phyloP scores from a whole-genome alignment of 2,113 vertebrate species.

The Lophura nycthemera region DNA sequence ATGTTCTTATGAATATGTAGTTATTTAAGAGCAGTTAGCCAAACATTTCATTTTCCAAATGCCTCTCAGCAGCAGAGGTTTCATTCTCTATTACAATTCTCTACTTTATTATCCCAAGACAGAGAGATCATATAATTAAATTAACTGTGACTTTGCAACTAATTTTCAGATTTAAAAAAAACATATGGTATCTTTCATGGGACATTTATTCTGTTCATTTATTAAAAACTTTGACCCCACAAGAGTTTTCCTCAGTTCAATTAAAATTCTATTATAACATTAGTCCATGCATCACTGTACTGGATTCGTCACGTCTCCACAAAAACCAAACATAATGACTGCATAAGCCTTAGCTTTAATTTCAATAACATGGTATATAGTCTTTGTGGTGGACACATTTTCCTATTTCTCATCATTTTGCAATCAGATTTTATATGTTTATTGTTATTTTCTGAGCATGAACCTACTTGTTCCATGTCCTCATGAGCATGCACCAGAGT shows the following conservation, averaged over 20 bases:
- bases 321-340: not conserved
- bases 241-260: slow-evolving; percentile 45
- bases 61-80: not conserved
- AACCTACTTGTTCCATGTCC: accelerated
- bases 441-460: not conserved
- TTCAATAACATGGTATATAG: not conserved
- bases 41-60: not conserved
- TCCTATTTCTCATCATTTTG: not conserved
- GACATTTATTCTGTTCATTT: slow-evolving; percentile 64
- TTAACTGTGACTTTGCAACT: slow-evolving; percentile 73
- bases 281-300: slow-evolving; percentile 34
- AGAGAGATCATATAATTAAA: slow-evolving; percentile 67
- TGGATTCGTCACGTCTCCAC: slow-evolving; percentile 5
- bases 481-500: not conserved
- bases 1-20: not conserved
- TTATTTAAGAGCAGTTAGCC: slow-evolving; percentile 35
- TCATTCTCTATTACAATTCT: slow-evolving; percentile 33
- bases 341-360: not conserved
- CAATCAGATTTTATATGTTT: not conserved
- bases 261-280: slow-evolving; percentile 61
- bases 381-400: not conserved
- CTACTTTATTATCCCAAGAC: slow-evolving; percentile 59
- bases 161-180: slow-evolving; percentile 65
- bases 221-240: slow-evolving; percentile 69
- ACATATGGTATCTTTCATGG: slow-evolving; percentile 43